A percentile compares a stretch with the other conserved stretches of the same genome.
These are phyloP conservation scores for Hylaeus anthracinus DNA, from an alignment of 1,140 invertebrate species.

Conservation along the genomic window DNA sequence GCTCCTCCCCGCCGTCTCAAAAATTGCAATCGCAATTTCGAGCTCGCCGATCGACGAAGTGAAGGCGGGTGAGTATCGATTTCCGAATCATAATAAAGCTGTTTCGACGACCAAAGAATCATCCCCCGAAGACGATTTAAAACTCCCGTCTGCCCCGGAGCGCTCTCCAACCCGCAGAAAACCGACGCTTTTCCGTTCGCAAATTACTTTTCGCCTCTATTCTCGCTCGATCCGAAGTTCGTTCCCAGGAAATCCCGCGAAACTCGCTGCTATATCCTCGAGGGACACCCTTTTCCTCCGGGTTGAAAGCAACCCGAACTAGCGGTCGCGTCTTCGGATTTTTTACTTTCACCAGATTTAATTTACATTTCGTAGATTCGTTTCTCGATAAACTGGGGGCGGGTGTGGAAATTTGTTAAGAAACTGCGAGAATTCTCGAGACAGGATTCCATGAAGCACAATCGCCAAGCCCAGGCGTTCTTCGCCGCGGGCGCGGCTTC, in stretches of 20 bases:
- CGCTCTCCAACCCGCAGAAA: neutral
- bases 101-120: slow-evolving; percentile 5
- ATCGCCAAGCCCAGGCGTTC: neutral
- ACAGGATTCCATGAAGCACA: too few species aligned
- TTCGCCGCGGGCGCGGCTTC: slow-evolving; percentile 31
- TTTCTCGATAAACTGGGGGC: too few species aligned
- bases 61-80: slow-evolving; percentile 18
- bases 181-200: slow-evolving; percentile 21
- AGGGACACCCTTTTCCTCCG: slow-evolving; percentile 2
- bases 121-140: slow-evolving; percentile 18
- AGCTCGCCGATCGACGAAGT: neutral
- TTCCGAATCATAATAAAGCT: slow-evolving; percentile 39
- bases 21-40: slow-evolving; percentile 12
- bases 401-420: too few species aligned
- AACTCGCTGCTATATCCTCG: too few species aligned
- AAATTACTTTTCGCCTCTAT: slow-evolving; percentile 34
- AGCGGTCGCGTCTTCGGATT: too few species aligned
- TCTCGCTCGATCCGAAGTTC: slow-evolving; percentile 15
- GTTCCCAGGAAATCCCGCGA: neutral
- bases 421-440: too few species aligned
- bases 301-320: too few species aligned
- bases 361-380: too few species aligned
- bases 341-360: neutral
- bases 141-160: neutral
- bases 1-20: neutral